Evolutionary conservation across 2,113 vertebrate genomes (phyloP).

Genomic region (Gobiocypris rarus): DNA sequence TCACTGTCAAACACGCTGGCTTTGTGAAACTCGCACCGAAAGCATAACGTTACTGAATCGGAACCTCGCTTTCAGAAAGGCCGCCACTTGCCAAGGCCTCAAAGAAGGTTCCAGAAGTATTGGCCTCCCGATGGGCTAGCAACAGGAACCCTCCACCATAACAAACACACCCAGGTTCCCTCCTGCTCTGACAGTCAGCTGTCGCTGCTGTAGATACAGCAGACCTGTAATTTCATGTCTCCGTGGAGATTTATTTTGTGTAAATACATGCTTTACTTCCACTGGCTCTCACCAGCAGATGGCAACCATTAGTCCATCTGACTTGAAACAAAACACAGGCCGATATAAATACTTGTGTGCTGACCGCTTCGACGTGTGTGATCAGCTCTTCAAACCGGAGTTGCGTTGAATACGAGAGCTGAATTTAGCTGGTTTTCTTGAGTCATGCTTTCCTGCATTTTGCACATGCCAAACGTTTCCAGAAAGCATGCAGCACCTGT

Average conservation of each 20-base stretch:
- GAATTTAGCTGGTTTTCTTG: conserved; percentile 36
- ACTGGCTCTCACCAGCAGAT: conserved; percentile 51
- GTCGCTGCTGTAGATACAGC: conserved; percentile 52
- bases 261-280: conserved; percentile 63
- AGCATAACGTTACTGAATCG: conserved; percentile 15
- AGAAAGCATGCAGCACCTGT: conserved; percentile 9
- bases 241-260: conserved; percentile 62
- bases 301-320: conserved; percentile 52
- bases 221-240: conserved; percentile 65
- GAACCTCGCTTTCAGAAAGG: conserved; percentile 27
- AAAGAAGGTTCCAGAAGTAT: conserved; percentile 24
- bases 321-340: conserved; percentile 55
- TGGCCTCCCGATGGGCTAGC: conserved; percentile 49
- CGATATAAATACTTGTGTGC: conserved; percentile 57
- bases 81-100: conserved; percentile 38
- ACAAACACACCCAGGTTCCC: conserved; percentile 49
- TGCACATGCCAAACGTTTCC: neutral
- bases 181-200: conserved; percentile 54
- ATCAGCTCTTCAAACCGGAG: conserved; percentile 53
- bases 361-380: conserved; percentile 59
- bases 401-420: conserved; percentile 44
- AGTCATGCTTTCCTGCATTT: conserved; percentile 46
- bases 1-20: conserved; percentile 31
- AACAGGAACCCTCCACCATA: conserved; percentile 54
- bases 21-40: conserved; percentile 21